phyloP scores from a whole-genome alignment of 2,888 invertebrate genomes.

The Torymus auratus region DNA sequence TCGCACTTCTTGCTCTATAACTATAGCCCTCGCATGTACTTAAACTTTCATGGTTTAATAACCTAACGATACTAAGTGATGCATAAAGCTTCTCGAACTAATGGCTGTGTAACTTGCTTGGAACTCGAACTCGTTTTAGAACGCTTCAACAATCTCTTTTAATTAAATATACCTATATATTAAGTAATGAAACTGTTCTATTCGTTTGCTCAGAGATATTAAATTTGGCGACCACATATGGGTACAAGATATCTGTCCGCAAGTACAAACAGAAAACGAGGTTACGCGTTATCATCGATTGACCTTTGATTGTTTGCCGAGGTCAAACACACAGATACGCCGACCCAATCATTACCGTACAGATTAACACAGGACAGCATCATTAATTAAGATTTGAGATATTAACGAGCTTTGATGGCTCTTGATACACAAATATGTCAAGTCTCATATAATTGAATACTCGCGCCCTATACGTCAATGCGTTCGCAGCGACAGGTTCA shows the following conservation, averaged over 20 bases:
- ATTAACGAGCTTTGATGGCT: conserved; percentile 10
- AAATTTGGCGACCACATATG: not conserved
- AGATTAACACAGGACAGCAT: conserved; percentile 20
- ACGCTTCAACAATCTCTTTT: not conserved
- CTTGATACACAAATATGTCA: not conserved
- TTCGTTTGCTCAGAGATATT: too few species aligned
- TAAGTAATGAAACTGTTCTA: too few species aligned
- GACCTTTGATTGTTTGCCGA: conserved; percentile 31
- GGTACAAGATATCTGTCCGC: not conserved
- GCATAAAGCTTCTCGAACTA: conserved; percentile 19
- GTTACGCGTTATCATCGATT: not conserved
- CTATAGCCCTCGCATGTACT: not conserved
- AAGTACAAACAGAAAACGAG: not conserved
- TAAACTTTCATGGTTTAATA: conserved; percentile 3
- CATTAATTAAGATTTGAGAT: conserved; percentile 1
- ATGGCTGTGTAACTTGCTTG: not conserved
- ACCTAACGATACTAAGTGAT: not conserved
- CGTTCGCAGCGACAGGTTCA: too few species aligned
- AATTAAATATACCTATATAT: too few species aligned
- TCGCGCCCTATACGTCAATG: not conserved
- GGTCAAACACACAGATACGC: conserved; percentile 4
- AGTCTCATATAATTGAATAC: too few species aligned
- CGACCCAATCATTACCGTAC: conserved; percentile 3
- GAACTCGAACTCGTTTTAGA: not conserved
- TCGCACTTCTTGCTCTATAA: not conserved